Conservation (phyloP, 2,797 vertebrate genomes). For the Naso thynnoides region DNA sequence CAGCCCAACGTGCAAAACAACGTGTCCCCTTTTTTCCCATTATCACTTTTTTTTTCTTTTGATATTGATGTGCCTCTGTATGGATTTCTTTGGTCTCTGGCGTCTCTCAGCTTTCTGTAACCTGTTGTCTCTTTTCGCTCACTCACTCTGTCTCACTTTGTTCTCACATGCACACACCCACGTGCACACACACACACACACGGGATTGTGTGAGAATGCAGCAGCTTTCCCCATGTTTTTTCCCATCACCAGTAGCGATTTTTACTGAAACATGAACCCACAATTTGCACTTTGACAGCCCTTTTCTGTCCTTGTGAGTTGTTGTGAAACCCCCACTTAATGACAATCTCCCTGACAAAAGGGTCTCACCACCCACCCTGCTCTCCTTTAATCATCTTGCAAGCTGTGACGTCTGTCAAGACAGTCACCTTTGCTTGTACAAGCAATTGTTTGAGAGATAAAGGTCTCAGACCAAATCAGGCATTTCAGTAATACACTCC, state of each 20-base stretch:
- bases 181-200: background rate
- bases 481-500: too few species aligned
- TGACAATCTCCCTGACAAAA: background rate
- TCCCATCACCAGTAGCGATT: background rate
- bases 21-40: background rate
- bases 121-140: background rate
- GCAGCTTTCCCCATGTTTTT: background rate
- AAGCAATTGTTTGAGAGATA: background rate
- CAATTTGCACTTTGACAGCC: slow-evolving; percentile 26
- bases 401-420: background rate
- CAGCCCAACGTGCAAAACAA: background rate
- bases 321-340: background rate
- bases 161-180: too few species aligned
- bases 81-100: background rate
- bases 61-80: background rate
- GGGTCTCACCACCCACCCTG: background rate
- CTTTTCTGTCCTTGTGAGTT: background rate
- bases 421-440: background rate
- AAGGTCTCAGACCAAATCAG: background rate
- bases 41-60: background rate
- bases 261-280: background rate
- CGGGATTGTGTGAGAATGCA: background rate
- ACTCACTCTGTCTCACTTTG: background rate
- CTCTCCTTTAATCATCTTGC: background rate
- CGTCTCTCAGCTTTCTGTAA: background rate